A percentile compares a stretch with the other conserved stretches of the same genome.
These are phyloP conservation scores for Mobula hypostoma DNA, from an alignment of 2,113 vertebrate species.

Conservation along the genomic window DNA sequence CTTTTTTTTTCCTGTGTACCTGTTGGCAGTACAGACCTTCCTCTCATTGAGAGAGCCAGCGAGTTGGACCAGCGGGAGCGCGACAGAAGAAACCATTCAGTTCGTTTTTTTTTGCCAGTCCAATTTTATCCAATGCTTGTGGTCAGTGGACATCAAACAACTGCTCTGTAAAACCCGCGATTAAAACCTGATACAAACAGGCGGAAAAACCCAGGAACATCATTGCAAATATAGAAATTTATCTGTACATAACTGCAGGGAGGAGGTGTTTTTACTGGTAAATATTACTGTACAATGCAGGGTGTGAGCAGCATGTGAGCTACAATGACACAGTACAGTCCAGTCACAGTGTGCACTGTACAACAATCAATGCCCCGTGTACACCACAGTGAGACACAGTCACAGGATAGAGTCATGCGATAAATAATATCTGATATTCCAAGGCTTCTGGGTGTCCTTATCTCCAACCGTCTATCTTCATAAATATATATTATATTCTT, in stretches of 20 bases:
- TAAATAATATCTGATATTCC: constrained; percentile 34
- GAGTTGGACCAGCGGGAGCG: neutral
- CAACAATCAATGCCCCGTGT: constrained; percentile 28
- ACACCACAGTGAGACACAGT: constrained; percentile 36
- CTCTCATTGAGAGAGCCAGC: neutral
- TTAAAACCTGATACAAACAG: constrained; percentile 60
- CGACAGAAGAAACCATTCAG: constrained; percentile 46
- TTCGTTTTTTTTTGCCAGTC: constrained; percentile 47
- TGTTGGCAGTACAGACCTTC: neutral
- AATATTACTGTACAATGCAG: constrained; percentile 33
- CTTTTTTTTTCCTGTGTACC: neutral
- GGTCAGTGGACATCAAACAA: constrained; percentile 47
- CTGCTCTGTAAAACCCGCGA: constrained; percentile 60
- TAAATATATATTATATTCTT: constrained; percentile 36
- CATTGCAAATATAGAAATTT: constrained; percentile 38
- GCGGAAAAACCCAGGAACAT: constrained; percentile 33
- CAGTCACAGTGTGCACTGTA: constrained; percentile 32
- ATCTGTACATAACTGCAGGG: constrained; percentile 35
- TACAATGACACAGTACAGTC: constrained; percentile 30
- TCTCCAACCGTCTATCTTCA: too few relatives aligned
- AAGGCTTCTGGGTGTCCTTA: constrained; percentile 48
- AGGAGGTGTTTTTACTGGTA: neutral
- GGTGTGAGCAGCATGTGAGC: constrained; percentile 34
- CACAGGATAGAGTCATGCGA: constrained; percentile 33
- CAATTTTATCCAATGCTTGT: constrained; percentile 50